Percentiles rank a stretch among this genome's conserved stretches.
These are phyloP conservation scores for Silurus lanzhouensis DNA, from an alignment of 2,797 vertebrate genomes.

Conservation along the genomic window DNA sequence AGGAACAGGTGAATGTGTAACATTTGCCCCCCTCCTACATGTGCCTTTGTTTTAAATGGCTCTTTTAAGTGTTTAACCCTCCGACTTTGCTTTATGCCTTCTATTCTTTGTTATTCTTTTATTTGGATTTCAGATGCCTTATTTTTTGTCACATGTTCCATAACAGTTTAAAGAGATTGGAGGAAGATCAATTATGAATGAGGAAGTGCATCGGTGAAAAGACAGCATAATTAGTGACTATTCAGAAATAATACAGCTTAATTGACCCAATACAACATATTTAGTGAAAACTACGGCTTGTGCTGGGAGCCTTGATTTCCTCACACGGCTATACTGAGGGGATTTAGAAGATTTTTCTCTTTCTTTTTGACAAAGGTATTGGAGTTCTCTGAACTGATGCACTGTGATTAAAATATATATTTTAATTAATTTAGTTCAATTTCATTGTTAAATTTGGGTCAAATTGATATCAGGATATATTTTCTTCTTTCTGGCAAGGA, in stretches of 20 bases:
- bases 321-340: not conserved
- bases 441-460: not conserved
- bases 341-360: not conserved
- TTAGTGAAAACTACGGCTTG: constrained; percentile 43
- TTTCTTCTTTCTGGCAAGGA: not conserved
- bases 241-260: constrained; percentile 60
- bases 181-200: constrained; percentile 64
- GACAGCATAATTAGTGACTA: constrained; percentile 61
- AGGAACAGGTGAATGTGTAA: not conserved
- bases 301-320: constrained; percentile 20
- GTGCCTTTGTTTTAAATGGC: constrained; percentile 34
- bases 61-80: constrained; percentile 26
- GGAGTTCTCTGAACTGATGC: not conserved
- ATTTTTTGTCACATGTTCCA: constrained; percentile 67
- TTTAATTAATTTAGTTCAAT: too few species aligned
- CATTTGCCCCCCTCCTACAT: constrained; percentile 32
- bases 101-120: constrained; percentile 54
- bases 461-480: not conserved
- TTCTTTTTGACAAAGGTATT: not conserved
- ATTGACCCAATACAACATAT: constrained; percentile 53
- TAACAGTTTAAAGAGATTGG: constrained; percentile 64
- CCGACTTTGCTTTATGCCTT: constrained; percentile 54
- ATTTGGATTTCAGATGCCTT: constrained; percentile 69
- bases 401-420: not conserved
- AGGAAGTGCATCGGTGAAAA: constrained; percentile 55